Percentiles rank a stretch among this genome's conserved stretches.
phyloP scores from a whole-genome alignment of 2,113 vertebrate genomes.

The Meriones unguiculatus region DNA sequence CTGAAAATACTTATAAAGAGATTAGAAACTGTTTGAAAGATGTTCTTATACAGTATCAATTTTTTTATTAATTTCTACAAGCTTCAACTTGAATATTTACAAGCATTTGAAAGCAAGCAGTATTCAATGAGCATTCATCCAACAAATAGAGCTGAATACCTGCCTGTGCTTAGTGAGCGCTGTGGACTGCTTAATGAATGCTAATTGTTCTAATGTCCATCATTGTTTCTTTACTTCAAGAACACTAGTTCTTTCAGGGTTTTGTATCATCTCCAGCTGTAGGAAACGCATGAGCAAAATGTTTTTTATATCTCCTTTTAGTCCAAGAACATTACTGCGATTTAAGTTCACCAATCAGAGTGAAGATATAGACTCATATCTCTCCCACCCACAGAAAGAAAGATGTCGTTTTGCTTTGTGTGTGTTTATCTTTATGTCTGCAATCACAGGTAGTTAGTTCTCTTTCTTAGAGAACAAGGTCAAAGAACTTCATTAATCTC shows the following conservation, averaged over 20 bases:
- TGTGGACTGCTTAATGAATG: conserved; percentile 35
- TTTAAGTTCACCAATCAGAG: neutral
- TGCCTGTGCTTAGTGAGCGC: neutral
- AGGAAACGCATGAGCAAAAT: neutral
- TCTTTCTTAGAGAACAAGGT: neutral
- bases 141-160: conserved; percentile 19
- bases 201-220: neutral
- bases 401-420: neutral
- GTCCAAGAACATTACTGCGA: neutral
- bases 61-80: conserved; percentile 30
- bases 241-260: neutral
- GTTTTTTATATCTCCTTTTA: neutral
- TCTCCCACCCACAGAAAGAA: too few relatives aligned
- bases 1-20: conserved; percentile 4
- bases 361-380: neutral
- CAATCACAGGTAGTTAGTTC: neutral
- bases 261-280: neutral
- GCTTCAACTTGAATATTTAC: conserved; percentile 24
- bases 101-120: neutral
- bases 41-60: neutral
- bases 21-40: conserved; percentile 32
- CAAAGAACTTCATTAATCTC: neutral
- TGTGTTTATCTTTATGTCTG: neutral
- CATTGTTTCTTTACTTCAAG: neutral
- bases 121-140: neutral